These are phyloP conservation scores for Aleadryas rufinucha DNA, from an alignment of 2,113 vertebrate genomes.

Conservation along the genomic window DNA sequence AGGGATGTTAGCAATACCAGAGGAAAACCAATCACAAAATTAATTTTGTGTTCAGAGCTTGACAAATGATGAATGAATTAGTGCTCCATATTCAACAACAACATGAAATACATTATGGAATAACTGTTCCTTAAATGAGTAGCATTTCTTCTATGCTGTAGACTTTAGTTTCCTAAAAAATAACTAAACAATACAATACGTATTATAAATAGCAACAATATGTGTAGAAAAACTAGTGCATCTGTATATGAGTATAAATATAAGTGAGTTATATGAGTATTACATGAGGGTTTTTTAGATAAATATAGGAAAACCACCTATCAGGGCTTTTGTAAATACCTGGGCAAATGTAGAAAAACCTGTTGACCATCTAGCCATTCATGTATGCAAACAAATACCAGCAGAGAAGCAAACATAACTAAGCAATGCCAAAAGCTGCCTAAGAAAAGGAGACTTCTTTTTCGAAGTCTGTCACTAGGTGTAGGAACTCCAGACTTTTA, in stretches of 20 bases:
- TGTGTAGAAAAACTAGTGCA: background rate
- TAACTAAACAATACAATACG: fast-evolving
- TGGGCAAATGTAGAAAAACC: background rate
- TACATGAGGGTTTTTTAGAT: background rate
- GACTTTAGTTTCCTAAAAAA: background rate
- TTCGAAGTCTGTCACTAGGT: background rate
- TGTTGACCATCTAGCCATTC: background rate
- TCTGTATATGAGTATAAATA: background rate
- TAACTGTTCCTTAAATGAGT: background rate
- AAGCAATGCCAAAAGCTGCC: background rate
- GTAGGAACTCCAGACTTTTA: background rate
- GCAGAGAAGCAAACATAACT: background rate
- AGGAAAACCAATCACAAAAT: background rate
- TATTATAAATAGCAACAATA: background rate
- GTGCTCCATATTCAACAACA: background rate
- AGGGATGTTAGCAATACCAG: background rate
- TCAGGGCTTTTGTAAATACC: background rate
- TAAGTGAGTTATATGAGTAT: background rate
- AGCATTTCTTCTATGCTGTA: background rate
- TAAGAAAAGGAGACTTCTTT: background rate
- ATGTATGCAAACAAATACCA: background rate
- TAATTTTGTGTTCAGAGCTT: background rate
- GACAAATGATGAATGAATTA: background rate
- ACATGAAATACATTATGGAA: background rate
- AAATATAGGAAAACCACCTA: background rate